Percentiles rank a stretch among this genome's conserved stretches.
These are phyloP conservation scores for Cynaeus angustus DNA, from an alignment of 2,888 invertebrate species.

Conservation along the genomic window DNA sequence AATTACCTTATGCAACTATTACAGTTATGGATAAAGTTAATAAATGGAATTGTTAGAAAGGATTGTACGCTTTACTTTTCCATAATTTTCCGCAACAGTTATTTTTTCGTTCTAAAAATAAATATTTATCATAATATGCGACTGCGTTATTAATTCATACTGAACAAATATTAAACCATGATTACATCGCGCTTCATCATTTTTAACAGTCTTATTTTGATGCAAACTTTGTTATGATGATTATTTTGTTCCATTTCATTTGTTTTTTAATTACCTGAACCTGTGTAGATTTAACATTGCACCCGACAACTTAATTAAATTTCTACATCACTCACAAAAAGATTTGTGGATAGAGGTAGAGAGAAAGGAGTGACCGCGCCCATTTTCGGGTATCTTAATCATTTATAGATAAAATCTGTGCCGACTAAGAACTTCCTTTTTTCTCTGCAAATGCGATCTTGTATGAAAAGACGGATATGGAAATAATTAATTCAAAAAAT, in stretches of 20 bases:
- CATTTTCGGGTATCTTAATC: slow-evolving; percentile 7
- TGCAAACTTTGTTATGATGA: too few species aligned
- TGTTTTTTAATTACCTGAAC: too few species aligned
- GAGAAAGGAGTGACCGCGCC: slow-evolving; percentile 15
- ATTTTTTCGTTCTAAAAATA: neutral
- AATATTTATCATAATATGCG: slow-evolving; percentile 14
- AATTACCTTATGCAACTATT: neutral
- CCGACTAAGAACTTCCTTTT: slow-evolving; percentile 3
- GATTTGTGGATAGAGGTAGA: slow-evolving; percentile 13
- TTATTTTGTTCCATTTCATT: too few species aligned
- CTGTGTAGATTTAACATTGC: slow-evolving; percentile 1
- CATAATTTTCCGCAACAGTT: neutral
- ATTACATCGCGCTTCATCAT: neutral
- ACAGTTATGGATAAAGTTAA: neutral
- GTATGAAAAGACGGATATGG: neutral
- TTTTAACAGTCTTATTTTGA: too few species aligned
- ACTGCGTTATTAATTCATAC: slow-evolving; percentile 20
- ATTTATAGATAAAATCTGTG: slow-evolving; percentile 13
- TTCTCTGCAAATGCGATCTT: neutral
- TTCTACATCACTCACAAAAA: slow-evolving; percentile 9
- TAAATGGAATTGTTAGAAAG: slow-evolving; percentile 20
- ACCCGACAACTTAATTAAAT: slow-evolving; percentile 23
- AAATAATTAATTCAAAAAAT: too few species aligned
- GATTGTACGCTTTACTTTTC: neutral
- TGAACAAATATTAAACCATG: slow-evolving; percentile 13